A percentile compares a stretch with the other conserved stretches of the same genome.
phyloP scores from a whole-genome alignment of 2,888 invertebrate species.

The Neocrepidodera transversa region DNA sequence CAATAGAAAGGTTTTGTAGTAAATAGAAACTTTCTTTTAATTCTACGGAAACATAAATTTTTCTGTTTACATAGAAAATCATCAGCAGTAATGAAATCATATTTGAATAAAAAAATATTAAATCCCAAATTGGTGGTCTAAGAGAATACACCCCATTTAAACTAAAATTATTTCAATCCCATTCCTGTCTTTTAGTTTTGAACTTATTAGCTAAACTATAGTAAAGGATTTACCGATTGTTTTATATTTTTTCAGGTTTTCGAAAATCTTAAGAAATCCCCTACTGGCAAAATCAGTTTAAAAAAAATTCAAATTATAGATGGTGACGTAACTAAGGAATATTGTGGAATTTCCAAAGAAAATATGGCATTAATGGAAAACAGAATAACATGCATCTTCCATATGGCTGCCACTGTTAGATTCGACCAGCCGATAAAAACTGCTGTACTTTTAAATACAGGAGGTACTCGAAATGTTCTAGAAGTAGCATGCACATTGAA shows the following conservation, averaged over 20 bases:
- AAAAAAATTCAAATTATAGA: conserved; percentile 64
- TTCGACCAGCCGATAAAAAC: conserved; percentile 72
- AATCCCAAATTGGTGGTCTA: too few species aligned
- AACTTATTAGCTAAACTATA: too few species aligned
- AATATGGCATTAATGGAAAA: conserved; percentile 61
- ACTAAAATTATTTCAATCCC: too few species aligned
- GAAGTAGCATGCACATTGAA: conserved; percentile 51
- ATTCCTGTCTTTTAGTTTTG: too few species aligned
- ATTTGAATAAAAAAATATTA: too few species aligned
- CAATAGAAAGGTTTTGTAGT: too few species aligned
- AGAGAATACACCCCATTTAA: too few species aligned
- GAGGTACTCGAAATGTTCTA: conserved; percentile 54
- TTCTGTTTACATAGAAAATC: too few species aligned
- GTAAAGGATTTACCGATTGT: too few species aligned
- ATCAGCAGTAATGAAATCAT: too few species aligned
- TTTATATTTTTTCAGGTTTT: conserved; percentile 53
- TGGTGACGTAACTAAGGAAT: conserved; percentile 62
- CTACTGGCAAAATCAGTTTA: conserved; percentile 51
- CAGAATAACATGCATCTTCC: conserved; percentile 70
- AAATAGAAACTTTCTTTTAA: too few species aligned
- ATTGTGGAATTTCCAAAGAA: conserved; percentile 59
- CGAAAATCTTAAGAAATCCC: conserved; percentile 49
- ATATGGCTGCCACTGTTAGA: conserved; percentile 76
- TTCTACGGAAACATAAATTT: too few species aligned
- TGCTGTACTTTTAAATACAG: conserved; percentile 70